Percentiles rank a stretch among this genome's conserved stretches.
phyloP scores from a whole-genome alignment of 2,113 vertebrate species.

The Echinops telfairi region DNA sequence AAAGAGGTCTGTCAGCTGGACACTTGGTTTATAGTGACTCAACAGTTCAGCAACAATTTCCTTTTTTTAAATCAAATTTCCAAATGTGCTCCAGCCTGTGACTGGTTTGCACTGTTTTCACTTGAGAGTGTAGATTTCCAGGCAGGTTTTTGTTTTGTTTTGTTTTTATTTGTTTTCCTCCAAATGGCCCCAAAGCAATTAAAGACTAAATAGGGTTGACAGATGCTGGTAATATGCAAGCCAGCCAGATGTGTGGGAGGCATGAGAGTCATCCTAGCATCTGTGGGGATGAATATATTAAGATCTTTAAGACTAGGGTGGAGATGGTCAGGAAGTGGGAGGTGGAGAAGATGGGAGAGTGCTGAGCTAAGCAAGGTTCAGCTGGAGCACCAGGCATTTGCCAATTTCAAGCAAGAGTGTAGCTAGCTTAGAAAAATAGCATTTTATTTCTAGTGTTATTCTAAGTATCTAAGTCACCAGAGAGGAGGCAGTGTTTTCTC shows the following conservation, averaged over 20 bases:
- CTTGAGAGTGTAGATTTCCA: neutral
- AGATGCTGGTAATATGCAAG: constrained; percentile 62
- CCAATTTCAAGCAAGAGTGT: neutral
- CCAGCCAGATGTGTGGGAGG: constrained; percentile 67
- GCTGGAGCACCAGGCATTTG: neutral
- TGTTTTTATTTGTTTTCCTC: constrained; percentile 46
- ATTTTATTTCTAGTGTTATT: neutral
- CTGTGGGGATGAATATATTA: neutral
- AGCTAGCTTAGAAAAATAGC: neutral
- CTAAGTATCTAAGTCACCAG: neutral
- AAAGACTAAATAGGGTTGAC: constrained; percentile 67
- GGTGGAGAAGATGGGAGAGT: neutral
- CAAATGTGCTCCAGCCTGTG: constrained; percentile 39
- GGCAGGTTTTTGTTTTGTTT: neutral
- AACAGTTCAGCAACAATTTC: constrained; percentile 45
- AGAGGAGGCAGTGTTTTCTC: neutral
- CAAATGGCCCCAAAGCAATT: constrained; percentile 67
- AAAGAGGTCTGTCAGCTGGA: constrained; percentile 51
- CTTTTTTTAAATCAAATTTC: neutral
- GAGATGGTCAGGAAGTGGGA: neutral
- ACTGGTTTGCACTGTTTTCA: constrained; percentile 2
- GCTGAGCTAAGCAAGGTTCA: neutral
- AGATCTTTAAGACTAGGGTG: neutral
- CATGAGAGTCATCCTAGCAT: constrained; percentile 43
- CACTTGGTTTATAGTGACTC: constrained; percentile 53